phyloP scores from a whole-genome alignment of 2,797 vertebrate species.

The Halcyon smyrnensis region DNA sequence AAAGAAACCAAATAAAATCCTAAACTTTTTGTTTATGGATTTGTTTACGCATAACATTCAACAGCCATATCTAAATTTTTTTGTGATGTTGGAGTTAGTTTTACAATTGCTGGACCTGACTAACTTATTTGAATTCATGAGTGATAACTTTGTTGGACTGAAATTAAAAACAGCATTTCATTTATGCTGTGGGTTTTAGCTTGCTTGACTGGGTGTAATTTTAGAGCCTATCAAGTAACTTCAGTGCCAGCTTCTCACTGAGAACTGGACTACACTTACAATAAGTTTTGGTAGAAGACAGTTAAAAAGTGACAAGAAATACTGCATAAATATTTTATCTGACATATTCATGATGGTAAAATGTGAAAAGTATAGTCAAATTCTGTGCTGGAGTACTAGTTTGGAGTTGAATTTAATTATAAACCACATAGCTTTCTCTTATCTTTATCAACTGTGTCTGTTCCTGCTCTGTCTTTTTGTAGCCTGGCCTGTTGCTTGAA shows the following conservation, averaged over 20 bases:
- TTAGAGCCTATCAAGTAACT: background rate
- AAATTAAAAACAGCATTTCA: background rate
- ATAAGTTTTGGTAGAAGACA: background rate
- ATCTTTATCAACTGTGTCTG: background rate
- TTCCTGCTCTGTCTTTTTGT: background rate
- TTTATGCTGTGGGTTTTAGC: background rate
- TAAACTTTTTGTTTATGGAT: too few species aligned
- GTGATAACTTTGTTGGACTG: background rate
- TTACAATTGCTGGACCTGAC: background rate
- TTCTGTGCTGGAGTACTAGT: background rate
- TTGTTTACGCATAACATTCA: background rate
- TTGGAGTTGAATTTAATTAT: background rate
- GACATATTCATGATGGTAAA: background rate
- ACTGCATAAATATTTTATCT: background rate
- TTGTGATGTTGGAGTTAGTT: too few species aligned
- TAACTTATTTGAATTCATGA: background rate
- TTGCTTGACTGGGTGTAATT: background rate
- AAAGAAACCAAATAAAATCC: too few species aligned
- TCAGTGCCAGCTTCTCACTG: background rate
- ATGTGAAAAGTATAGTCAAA: background rate
- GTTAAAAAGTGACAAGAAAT: background rate
- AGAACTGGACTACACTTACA: background rate
- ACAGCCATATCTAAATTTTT: background rate
- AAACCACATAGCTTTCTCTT: background rate
- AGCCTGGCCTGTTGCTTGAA: background rate